Base-by-base conservation (phyloP, 2,797 vertebrate genomes). In the Poecile montanus region DNA sequence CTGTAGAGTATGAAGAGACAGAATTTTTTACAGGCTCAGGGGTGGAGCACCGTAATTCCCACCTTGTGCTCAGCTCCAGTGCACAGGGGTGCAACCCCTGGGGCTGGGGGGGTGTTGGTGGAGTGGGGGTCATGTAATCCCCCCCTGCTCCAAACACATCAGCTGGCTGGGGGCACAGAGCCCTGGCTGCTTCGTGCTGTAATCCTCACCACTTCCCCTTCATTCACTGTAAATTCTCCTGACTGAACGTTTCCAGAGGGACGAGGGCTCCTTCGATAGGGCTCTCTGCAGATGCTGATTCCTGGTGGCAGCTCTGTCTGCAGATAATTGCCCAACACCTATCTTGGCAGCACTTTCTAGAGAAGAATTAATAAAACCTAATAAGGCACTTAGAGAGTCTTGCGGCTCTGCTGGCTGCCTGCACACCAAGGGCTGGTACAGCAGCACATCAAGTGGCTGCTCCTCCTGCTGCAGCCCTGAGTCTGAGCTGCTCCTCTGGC, bases 311-410 rank as follows among this genome's bases (percentile, higher is more conserved):
- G 83, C 58, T 66, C 27, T 29, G 70, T 54, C 84, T 70, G 70
- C 40, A 45, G 61, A 48, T 81, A 92, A 93, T 81, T 92, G 78
- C 81, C 67, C 66, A 23, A 86, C 66, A 36, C 82, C 54, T 88
- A 7, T 48, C 91, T 42, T 81, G 80, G 93, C 94, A 86, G 87
- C 80, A 7, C 70, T 57, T 88, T 53, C 84, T 81, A 67, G 62
- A 45, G 62, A 65, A 30, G 82, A 89, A 91, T 89, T 81, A 92
- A 74, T 89, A 85, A 79, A 90, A 22, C 73, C 89, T 84, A 85
- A 63, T 85, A 51, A 91, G 65, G 63, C 68, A 36, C 60, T 78
- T 87, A 27, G 38, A 40, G 71, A 74, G 66, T 5, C 13, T 5
- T 7, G 36, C 54, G 40, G 89, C 50, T 47, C 70, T 0, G 0